phyloP scores from a whole-genome alignment of 2,797 vertebrate species.

The Pangasius djambal region DNA sequence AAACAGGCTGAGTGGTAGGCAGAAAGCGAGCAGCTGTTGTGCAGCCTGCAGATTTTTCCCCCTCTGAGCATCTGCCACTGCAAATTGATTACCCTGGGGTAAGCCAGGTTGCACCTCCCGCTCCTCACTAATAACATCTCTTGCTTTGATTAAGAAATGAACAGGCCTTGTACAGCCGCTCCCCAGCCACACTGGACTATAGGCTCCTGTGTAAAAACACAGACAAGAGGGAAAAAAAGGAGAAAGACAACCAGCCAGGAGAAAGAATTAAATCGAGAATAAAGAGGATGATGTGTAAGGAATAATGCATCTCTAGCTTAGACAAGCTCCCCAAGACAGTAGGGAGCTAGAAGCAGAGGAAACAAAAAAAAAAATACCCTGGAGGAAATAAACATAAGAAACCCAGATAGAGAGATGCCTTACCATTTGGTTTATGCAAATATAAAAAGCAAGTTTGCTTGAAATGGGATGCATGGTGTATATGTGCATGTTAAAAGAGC shows the following conservation, averaged over 20 bases:
- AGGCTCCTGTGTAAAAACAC: conserved; percentile 20
- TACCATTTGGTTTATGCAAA: conserved; percentile 5
- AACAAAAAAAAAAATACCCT: background rate
- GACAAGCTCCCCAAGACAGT: background rate
- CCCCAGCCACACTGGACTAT: conserved; percentile 23
- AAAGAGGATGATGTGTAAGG: background rate
- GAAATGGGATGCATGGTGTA: background rate
- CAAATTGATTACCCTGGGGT: conserved; percentile 76
- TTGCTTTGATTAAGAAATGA: conserved; percentile 71
- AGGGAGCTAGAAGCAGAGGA: background rate
- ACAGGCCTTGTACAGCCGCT: conserved; percentile 44
- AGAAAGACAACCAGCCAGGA: background rate
- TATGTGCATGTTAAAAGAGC: conserved; percentile 4
- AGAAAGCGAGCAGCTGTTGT: conserved; percentile 65
- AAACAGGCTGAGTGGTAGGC: background rate
- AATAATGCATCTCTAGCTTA: background rate
- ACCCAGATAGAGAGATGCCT: background rate
- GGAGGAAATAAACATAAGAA: conserved; percentile 11
- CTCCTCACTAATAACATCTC: conserved; percentile 68
- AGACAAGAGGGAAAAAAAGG: background rate
- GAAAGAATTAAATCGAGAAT: background rate
- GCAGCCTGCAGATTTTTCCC: conserved; percentile 61
- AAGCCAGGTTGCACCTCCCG: conserved; percentile 54
- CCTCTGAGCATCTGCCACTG: conserved; percentile 71
- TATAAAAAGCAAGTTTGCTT: background rate